Percentiles rank a stretch among this genome's conserved stretches.
Evolutionary conservation across 1,140 invertebrate species (phyloP).

Genomic region (Drosophila carrolli): DNA sequence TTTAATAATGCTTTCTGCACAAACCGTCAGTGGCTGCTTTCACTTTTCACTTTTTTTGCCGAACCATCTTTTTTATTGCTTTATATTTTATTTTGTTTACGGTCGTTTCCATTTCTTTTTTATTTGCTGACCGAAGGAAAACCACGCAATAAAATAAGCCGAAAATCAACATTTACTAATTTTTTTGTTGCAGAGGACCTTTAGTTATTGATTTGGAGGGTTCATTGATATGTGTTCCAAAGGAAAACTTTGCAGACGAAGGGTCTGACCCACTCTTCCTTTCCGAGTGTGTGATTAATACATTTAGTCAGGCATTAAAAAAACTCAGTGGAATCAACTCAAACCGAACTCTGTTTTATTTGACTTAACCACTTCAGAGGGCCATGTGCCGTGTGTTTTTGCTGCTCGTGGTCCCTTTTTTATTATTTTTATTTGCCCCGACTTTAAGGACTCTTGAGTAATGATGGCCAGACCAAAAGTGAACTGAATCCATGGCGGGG

Average conservation of each 20-base stretch:
- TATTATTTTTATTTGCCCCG: constrained; percentile 42
- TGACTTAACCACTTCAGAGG: constrained; percentile 48
- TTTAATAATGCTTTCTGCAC: constrained; percentile 64
- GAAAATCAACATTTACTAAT: constrained; percentile 36
- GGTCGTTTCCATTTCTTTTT: constrained; percentile 23
- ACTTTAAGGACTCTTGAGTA: constrained; percentile 73
- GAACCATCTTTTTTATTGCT: constrained; percentile 56
- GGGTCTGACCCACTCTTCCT: constrained; percentile 19
- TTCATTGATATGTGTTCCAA: constrained; percentile 45
- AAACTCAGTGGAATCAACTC: constrained; percentile 37
- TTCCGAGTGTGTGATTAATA: constrained; percentile 50
- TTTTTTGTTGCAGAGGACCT: constrained; percentile 14
- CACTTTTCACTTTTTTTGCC: constrained; percentile 44
- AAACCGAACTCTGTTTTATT: constrained; percentile 53
- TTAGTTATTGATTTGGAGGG: constrained; percentile 48
- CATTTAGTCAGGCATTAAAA: constrained; percentile 58
- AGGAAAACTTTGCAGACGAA: constrained; percentile 50
- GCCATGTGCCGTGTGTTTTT: constrained; percentile 46
- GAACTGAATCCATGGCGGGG: constrained; percentile 61
- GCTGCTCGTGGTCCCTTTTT: constrained; percentile 7
- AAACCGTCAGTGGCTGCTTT: constrained; percentile 35
- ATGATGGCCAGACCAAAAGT: constrained; percentile 66
- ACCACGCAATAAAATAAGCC: constrained; percentile 48
- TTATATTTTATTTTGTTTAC: constrained; percentile 64
- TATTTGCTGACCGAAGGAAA: constrained; percentile 47